Evolutionary conservation across 1,140 invertebrate genomes (phyloP), one percentile per base, ranked within the genome.

Genomic region (Riptortus pedestris): DNA sequence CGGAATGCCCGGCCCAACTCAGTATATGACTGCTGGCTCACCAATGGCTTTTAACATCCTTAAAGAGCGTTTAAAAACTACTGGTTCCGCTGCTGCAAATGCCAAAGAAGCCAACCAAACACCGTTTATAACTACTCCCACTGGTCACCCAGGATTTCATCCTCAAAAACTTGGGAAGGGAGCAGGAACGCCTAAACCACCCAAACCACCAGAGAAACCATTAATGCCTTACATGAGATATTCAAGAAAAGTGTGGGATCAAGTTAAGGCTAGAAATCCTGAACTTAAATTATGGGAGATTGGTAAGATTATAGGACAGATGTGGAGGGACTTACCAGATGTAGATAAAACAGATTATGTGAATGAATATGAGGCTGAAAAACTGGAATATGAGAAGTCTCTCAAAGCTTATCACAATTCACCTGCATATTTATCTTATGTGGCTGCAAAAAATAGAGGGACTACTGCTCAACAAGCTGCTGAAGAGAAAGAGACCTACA

Each of bases 151-250:
- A 38, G 85, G 86, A 66, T 97, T 96, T 76, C 87, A 88, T 67
- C 93, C 93, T 22, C 91, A 95, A 71, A 95, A 95, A 80, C 84
- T 92, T 69, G 90, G 90, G 29, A 92, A 92, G 76, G 85, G 80
- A 67, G 75, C 85, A 65, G 77, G 80, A 60, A 85, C 86, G 76
- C 89, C 88, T 1, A 97, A 97, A 75, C 89, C 93, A 20, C 94
- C 95, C 0, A 98, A 98, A 74, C 85, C 93, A 11, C 94, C 95
- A 72, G 95, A 98, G 72, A 96, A 97, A 78, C 96, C 96, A 0
- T 78, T 97, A 7, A 93, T 97, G 87, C 95, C 96, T 0, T 98
- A 98, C 75, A 97, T 98, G 94, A 81, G 96, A 61, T 99, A 97
- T 73, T 96, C 92, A 65, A 82, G 94, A 60, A 94, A 95, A 77